Conservation (phyloP, 2,797 vertebrate species). For the Falco novaeseelandiae region DNA sequence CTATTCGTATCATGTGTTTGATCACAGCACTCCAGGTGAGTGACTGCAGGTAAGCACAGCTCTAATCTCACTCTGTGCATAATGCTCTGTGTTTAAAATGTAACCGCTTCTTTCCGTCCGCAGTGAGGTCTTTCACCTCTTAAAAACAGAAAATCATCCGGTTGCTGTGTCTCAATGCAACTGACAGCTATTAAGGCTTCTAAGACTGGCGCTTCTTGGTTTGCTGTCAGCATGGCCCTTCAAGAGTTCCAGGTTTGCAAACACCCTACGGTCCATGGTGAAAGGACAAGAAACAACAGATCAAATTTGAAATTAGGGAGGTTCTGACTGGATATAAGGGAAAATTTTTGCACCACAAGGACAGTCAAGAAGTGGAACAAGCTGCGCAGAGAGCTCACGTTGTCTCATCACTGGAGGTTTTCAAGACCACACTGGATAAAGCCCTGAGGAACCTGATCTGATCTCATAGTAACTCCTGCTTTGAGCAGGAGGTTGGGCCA, state of each 20-base stretch:
- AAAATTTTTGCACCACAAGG: not conserved
- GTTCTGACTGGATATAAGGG: not conserved
- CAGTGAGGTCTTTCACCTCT: not conserved
- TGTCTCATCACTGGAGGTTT: not conserved
- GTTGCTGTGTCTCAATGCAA: not conserved
- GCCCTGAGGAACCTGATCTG: not conserved
- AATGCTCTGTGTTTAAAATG: not conserved
- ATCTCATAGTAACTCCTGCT: not conserved
- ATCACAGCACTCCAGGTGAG: not conserved
- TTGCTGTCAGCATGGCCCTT: not conserved
- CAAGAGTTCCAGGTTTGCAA: not conserved
- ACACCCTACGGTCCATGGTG: no score
- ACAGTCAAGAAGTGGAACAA: not conserved
- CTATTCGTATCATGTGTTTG: not conserved
- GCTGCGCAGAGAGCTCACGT: not conserved
- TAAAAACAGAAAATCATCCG: not conserved
- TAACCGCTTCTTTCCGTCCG: not conserved
- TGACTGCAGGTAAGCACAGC: not conserved
- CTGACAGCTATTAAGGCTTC: not conserved
- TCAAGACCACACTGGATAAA: not conserved
- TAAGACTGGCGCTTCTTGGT: not conserved
- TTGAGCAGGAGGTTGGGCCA: not conserved
- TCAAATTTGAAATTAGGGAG: not conserved
- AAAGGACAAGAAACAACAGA: not conserved
- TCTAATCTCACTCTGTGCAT: not conserved